Evolutionary conservation across 2,888 invertebrate genomes (phyloP), one percentile per base, ranked within the genome.

Genomic region (Alentia gelatinosa): DNA sequence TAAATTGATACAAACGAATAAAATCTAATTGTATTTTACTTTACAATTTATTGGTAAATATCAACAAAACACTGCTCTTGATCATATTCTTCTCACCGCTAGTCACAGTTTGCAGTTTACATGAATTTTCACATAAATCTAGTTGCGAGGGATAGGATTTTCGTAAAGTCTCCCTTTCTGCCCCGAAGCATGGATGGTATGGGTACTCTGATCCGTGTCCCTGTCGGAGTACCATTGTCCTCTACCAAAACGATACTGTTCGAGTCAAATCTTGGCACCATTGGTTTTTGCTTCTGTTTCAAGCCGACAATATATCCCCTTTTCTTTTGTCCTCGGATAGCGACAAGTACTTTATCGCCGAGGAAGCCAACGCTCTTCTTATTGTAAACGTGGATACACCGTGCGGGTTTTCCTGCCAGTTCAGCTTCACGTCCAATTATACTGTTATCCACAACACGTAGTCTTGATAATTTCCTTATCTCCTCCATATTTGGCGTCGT

Each of bases 181-280:
- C 97, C 96, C 90, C 99, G 97, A 88, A 99, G 96, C 92, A 98
- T 97, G 1, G 98, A 98, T 0, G 99, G 99, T 92, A 99, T 98
- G 0, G 99, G 99, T 0, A 98, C 98, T 94, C 98, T 98, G 93
- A 99, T 98, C 94, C 99, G 97, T 0, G 98, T 99, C 30, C 99
- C 99, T 3, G 99, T 96, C 0, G 99, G 99, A 23, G 98, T 98
- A 30, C 99, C 99, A 94, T 97, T 98, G 94, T 99, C 99, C 95
- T 99, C 99, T 74, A 99, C 98, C 0, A 99, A 96, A 0, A 99
- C 99, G 90, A 99, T 96, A 96, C 99, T 99, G 96, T 99, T 99
- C 94, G 98, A 98, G 96, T 99, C 99, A 96, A 98, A 98, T 95
- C 98, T 98, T 0, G 99, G 99, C 56, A 98, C 97, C 96, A 98